A percentile compares a stretch with the other conserved stretches of the same genome.
phyloP scores from a whole-genome alignment of 2,888 invertebrate species.

The Conus canariensis region DNA sequence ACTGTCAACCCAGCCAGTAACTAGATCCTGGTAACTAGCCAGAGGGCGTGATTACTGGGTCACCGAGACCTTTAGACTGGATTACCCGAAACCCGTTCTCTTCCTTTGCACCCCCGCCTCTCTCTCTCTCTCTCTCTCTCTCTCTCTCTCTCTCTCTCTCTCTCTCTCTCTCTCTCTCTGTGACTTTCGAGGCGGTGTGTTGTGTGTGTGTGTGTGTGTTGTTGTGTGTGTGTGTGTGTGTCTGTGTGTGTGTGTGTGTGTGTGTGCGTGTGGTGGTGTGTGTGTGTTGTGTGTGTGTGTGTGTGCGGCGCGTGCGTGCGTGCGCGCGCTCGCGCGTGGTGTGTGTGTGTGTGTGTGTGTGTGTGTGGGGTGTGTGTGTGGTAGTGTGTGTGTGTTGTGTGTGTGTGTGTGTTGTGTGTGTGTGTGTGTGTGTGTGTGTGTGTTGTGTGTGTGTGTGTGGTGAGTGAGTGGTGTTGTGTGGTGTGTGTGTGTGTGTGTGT shows the following conservation, averaged over 20 bases:
- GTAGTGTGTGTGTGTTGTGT: no score
- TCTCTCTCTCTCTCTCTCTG: neutral
- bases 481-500: neutral
- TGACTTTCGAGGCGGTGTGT: neutral
- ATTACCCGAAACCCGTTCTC: no score
- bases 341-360: neutral
- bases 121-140: neutral
- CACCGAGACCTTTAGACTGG: no score
- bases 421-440: neutral
- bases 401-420: neutral
- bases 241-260: neutral
- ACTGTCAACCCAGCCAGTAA: no score
- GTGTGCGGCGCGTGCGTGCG: neutral
- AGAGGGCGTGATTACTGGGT: no score
- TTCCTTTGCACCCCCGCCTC: no score
- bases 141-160: no score
- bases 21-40: no score
- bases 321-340: neutral
- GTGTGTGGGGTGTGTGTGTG: neutral
- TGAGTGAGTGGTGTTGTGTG: conserved; percentile 3
- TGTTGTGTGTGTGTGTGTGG: neutral
- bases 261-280: conserved; percentile 2
- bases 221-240: no score
- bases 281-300: neutral
- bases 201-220: neutral